Conservation (phyloP, 1,140 invertebrate genomes). For the Macrostomum lignano region DNA sequence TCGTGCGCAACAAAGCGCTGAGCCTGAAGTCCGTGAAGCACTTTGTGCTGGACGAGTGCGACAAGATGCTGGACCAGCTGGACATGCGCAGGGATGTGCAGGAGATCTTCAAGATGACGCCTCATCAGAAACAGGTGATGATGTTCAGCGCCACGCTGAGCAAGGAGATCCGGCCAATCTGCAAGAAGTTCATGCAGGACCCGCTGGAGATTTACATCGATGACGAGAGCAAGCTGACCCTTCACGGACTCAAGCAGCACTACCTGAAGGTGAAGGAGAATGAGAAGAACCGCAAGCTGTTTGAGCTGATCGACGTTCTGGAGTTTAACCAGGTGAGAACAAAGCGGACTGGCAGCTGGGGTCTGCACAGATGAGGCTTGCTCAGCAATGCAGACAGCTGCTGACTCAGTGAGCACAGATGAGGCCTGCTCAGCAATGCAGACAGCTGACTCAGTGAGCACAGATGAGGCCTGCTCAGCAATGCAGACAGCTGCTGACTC, state of each 20-base stretch:
- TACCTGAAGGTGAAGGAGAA: conserved; percentile 98
- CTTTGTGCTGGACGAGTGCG: conserved; percentile 90
- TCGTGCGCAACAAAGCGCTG: conserved; percentile 54
- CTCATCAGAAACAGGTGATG: conserved; percentile 97
- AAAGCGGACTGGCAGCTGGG: not conserved
- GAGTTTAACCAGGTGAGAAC: conserved; percentile 86
- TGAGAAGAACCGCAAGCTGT: conserved; percentile 95
- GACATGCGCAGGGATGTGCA: conserved; percentile 97
- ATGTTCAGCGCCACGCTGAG: conserved; percentile 98
- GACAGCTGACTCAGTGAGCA: no score
- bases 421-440: no score
- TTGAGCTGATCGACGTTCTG: conserved; percentile 84
- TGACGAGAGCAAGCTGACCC: conserved; percentile 89
- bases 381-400: no score
- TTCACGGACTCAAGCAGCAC: conserved; percentile 94
- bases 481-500: no score
- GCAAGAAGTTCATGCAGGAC: conserved; percentile 99
- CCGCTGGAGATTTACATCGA: conserved; percentile 99
- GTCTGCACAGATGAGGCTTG: no score
- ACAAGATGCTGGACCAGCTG: conserved; percentile 82
- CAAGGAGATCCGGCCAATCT: conserved; percentile 94
- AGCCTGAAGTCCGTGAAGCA: conserved; percentile 79
- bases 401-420: no score
- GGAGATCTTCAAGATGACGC: conserved; percentile 93
- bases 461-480: no score